Percentiles rank a stretch among this genome's conserved stretches.
These are phyloP conservation scores for Palaemon carinicauda DNA, from an alignment of 1,140 invertebrate genomes.

Conservation along the genomic window DNA sequence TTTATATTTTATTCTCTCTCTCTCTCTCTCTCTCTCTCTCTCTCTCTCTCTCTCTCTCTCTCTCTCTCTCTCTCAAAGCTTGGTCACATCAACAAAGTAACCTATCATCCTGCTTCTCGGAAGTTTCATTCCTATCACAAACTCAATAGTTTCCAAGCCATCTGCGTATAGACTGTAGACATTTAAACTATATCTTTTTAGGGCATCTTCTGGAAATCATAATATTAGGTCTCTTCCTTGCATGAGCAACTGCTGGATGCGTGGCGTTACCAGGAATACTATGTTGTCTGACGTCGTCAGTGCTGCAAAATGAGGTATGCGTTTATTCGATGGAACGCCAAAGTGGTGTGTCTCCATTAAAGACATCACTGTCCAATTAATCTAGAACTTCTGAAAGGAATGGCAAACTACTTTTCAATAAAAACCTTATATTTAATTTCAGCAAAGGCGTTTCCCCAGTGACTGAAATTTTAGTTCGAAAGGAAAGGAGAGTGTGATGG, in stretches of 20 bases:
- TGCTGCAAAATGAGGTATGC: not conserved
- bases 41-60: not conserved
- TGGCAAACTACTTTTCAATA: constrained; percentile 42
- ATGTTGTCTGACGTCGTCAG: not conserved
- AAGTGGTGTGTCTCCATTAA: constrained; percentile 44
- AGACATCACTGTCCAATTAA: constrained; percentile 47
- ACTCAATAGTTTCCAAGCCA: too few species aligned
- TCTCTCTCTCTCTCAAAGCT: not conserved
- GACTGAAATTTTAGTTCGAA: too few species aligned
- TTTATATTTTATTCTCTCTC: not conserved
- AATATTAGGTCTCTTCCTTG: too few species aligned
- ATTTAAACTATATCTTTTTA: too few species aligned
- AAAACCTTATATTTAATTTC: not conserved
- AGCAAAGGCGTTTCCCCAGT: too few species aligned
- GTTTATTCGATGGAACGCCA: constrained; percentile 16
- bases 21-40: not conserved
- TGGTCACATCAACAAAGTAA: too few species aligned
- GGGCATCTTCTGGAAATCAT: too few species aligned
- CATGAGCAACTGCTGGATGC: too few species aligned
- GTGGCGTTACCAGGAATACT: not conserved
- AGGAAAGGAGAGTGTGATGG: too few species aligned
- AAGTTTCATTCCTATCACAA: too few species aligned
- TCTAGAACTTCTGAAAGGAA: constrained; percentile 31
- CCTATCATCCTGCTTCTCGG: too few species aligned
- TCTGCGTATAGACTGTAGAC: too few species aligned